Conservation (phyloP, 2,113 vertebrate species). For the Nothoprocta pentlandii region DNA sequence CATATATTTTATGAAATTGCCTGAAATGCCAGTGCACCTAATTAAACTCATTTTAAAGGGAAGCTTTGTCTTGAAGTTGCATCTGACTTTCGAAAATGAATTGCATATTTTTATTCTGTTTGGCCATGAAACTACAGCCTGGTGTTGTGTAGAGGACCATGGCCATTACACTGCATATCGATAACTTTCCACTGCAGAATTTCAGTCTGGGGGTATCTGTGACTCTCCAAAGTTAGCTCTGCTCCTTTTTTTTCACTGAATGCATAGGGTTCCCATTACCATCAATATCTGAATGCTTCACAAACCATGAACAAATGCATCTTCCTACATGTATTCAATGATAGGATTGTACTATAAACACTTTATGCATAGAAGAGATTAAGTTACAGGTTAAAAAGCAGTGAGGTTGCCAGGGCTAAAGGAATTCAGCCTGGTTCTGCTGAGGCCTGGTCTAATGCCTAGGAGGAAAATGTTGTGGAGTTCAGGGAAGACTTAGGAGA, state of each 20-base stretch:
- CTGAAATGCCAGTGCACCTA: neutral
- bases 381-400: neutral
- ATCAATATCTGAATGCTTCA: constrained; percentile 21
- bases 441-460: neutral
- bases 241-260: neutral
- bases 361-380: neutral
- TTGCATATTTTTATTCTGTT: neutral
- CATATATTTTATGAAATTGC: neutral
- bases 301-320: neutral
- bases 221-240: neutral
- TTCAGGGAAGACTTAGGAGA: neutral
- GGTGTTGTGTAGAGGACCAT: neutral
- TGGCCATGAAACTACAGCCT: neutral
- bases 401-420: neutral
- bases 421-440: neutral
- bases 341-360: neutral
- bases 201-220: neutral
- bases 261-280: neutral
- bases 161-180: neutral
- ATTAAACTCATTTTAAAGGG: neutral
- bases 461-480: neutral
- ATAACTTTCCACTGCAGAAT: neutral
- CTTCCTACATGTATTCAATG: neutral
- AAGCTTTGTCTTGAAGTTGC: neutral
- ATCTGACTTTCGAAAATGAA: neutral